Conservation (phyloP, 2,888 invertebrate species). For the Epinotia demarniana region DNA sequence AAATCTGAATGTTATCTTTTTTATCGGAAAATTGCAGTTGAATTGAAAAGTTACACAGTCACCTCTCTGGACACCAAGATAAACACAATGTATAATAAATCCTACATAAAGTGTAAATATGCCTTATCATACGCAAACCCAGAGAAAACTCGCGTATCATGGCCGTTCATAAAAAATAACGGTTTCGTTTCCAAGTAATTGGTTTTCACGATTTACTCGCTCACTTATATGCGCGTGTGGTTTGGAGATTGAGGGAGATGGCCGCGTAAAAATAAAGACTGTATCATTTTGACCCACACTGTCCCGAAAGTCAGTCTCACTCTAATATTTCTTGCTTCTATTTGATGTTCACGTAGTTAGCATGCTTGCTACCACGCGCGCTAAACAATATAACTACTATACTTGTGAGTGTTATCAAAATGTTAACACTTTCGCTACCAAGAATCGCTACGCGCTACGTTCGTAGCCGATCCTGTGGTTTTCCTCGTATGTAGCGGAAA, state of each 20-base stretch:
- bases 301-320: not conserved
- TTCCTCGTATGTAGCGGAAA: too few relatives aligned
- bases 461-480: too few relatives aligned
- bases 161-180: slow-evolving; percentile 40
- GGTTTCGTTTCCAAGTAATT: slow-evolving; percentile 45
- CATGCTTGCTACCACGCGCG: too few relatives aligned
- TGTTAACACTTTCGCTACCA: too few relatives aligned
- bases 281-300: not conserved
- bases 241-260: slow-evolving; percentile 28
- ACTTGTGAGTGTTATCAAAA: too few relatives aligned
- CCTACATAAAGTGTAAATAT: slow-evolving; percentile 9
- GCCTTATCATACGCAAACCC: slow-evolving; percentile 14
- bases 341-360: not conserved
- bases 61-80: too few relatives aligned
- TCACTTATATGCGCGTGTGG: slow-evolving; percentile 36
- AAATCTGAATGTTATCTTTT: too few relatives aligned
- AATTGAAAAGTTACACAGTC: too few relatives aligned
- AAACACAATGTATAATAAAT: slow-evolving; percentile 3
- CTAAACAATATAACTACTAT: too few relatives aligned
- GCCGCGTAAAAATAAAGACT: slow-evolving; percentile 25
- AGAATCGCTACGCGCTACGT: too few relatives aligned
- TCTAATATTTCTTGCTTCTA: not conserved
- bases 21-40: too few relatives aligned
- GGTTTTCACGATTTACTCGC: slow-evolving; percentile 41
- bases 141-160: slow-evolving; percentile 24